phyloP scores from a whole-genome alignment of 2,113 vertebrate genomes.

The Callorhinus ursinus region DNA sequence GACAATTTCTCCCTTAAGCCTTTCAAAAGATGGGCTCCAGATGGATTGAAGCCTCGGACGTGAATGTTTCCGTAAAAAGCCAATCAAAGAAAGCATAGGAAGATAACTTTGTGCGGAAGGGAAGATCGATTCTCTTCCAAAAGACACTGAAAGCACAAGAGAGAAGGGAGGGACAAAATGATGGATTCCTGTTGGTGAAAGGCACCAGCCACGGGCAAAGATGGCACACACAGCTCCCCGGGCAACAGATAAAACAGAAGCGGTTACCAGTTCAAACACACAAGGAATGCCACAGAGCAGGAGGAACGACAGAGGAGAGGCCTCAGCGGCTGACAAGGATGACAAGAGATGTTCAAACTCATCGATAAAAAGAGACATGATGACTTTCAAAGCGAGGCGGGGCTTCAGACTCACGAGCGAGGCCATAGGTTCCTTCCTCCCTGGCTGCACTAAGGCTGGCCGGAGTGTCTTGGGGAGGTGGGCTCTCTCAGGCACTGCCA shows the following conservation, averaged over 20 bases:
- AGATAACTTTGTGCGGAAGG: not conserved
- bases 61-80: not conserved
- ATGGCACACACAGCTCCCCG: not conserved
- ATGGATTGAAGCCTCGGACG: not conserved
- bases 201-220: no score
- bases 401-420: not conserved
- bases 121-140: not conserved
- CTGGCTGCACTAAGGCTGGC: accelerated
- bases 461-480: accelerated
- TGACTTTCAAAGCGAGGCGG: not conserved
- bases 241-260: accelerated
- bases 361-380: not conserved
- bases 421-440: accelerated
- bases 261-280: accelerated
- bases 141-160: not conserved
- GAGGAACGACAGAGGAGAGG: not conserved
- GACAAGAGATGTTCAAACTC: not conserved
- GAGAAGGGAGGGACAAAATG: not conserved
- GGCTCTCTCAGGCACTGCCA: accelerated
- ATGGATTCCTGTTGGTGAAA: not conserved
- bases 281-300: no score
- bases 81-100: not conserved
- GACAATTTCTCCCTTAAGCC: not conserved
- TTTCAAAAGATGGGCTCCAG: not conserved
- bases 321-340: accelerated